phyloP scores from a whole-genome alignment of 2,888 invertebrate species.

The Drosophila borealis region DNA sequence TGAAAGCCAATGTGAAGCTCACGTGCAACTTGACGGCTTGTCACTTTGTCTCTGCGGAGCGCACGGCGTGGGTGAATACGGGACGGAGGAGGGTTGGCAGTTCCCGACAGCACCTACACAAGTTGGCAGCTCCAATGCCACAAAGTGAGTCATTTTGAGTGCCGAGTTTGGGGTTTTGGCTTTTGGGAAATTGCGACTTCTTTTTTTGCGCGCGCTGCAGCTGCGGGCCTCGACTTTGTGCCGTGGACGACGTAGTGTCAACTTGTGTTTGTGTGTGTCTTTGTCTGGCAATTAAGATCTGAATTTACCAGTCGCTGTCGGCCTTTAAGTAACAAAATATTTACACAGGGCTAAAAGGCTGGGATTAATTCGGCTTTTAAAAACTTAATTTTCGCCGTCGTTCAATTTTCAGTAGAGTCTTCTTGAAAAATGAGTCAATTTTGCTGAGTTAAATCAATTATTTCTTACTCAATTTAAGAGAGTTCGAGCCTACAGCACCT shows the following conservation, averaged over 20 bases:
- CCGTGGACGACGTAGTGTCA: constrained; percentile 41
- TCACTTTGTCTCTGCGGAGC: constrained; percentile 24
- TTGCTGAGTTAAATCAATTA: too few relatives aligned
- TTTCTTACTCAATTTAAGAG: too few relatives aligned
- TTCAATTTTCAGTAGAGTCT: too few relatives aligned
- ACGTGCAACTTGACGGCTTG: constrained; percentile 56
- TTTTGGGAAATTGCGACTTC: constrained; percentile 15
- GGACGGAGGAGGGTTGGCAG: not conserved
- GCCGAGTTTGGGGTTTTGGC: constrained; percentile 18
- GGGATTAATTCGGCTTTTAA: not conserved
- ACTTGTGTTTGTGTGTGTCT: constrained; percentile 13
- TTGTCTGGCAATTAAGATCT: constrained; percentile 51
- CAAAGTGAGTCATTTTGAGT: constrained; percentile 65
- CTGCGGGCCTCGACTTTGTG: constrained; percentile 18
- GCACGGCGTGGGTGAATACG: too few relatives aligned
- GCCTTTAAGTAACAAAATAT: not conserved
- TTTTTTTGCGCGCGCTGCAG: not conserved
- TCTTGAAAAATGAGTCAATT: too few relatives aligned
- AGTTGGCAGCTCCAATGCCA: constrained; percentile 34
- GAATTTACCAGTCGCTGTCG: not conserved
- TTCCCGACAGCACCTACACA: constrained; percentile 26
- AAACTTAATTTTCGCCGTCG: not conserved
- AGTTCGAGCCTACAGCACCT: not conserved
- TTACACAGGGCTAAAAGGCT: not conserved
- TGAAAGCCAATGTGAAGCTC: constrained; percentile 24